Percentiles rank a stretch among this genome's conserved stretches.
phyloP scores from a whole-genome alignment of 2,113 vertebrate species.

The Sapajus apella region DNA sequence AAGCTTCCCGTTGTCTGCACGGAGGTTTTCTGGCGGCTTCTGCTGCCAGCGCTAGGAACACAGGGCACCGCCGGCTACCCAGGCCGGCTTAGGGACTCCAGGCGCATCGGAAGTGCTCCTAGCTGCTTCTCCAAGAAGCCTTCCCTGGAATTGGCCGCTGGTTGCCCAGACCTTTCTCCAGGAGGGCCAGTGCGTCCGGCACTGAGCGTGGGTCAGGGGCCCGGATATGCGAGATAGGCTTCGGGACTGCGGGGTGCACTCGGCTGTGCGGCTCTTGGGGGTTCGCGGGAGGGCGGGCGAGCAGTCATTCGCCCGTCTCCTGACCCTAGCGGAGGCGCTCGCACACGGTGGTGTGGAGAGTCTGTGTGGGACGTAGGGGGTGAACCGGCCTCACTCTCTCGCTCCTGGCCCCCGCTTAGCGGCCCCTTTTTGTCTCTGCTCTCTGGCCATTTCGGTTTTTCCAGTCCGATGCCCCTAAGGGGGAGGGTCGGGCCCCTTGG shows the following conservation, averaged over 20 bases:
- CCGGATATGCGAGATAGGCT: fast-evolving
- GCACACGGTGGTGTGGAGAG: neutral
- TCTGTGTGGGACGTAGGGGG: neutral
- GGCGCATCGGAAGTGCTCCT: neutral
- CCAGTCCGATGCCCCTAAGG: slow-evolving; percentile 78
- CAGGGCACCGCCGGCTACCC: neutral
- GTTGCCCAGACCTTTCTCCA: neutral
- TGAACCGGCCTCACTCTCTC: neutral
- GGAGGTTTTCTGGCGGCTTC: neutral
- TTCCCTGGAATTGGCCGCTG: neutral
- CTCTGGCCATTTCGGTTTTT: slow-evolving; percentile 79
- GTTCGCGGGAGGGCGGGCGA: neutral
- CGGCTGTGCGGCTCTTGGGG: neutral
- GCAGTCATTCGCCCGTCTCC: neutral
- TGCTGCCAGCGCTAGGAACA: neutral
- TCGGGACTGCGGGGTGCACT: neutral
- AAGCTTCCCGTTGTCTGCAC: neutral
- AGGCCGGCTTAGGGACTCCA: neutral
- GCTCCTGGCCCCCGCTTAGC: slow-evolving; percentile 58
- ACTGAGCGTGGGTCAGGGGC: neutral
- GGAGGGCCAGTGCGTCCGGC: neutral
- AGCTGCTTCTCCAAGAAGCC: neutral
- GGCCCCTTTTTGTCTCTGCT: slow-evolving; percentile 78
- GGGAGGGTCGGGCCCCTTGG: slow-evolving; percentile 77
- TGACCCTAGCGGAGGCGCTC: neutral